Base-by-base conservation (phyloP, 2,113 vertebrate species). In the Hiodon alosoides region DNA sequence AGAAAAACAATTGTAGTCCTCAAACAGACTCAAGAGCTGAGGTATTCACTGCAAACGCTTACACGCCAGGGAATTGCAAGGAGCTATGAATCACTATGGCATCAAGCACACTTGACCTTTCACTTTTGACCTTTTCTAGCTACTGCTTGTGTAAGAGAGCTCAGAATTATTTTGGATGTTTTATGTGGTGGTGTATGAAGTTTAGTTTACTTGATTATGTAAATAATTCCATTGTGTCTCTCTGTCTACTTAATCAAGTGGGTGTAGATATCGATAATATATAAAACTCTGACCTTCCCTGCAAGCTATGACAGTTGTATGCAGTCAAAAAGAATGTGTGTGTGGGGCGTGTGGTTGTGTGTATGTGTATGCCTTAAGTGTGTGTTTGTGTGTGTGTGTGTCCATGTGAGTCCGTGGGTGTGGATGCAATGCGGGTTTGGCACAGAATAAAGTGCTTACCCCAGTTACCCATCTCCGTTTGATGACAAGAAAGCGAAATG, bases 401-500 rank as follows among this genome's bases (percentile, higher is more conserved):
- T n/a, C 2, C 4, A 8, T 14, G 57, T 57, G 17, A 3, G 9
- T 14, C 52, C 8, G n/a, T 7, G 51, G 14, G 60, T 17, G 3
- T 10, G 54, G 2, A 13, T 57, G 16, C 9, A 70, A 13, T 10
- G 57, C 3, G 4, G 74, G 47, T 46, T 53, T 59, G 50, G 50
- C 59, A 76, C 50, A 47, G 53, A 64, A 54, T 55, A 31, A 31
- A 72, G 69, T 71, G 69, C 61, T 67, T 48, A 67, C 61, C 53
- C 69, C 61, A 67, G 60, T 73, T 59, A 17, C 52, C 11, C 57
- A 67, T 16, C 70, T 61, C 16, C 31, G 76, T 77, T 67, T 68
- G 57, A 53, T 11, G 31, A 71, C 51, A 51, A 48, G 17, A 66
- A 31, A 58, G 61, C 60, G 11, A 61, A 53, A 68, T 16, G 57